A percentile compares a stretch with the other conserved stretches of the same genome.
Conservation (phyloP, 2,888 invertebrate species). For the Tachystola acroxantha region DNA sequence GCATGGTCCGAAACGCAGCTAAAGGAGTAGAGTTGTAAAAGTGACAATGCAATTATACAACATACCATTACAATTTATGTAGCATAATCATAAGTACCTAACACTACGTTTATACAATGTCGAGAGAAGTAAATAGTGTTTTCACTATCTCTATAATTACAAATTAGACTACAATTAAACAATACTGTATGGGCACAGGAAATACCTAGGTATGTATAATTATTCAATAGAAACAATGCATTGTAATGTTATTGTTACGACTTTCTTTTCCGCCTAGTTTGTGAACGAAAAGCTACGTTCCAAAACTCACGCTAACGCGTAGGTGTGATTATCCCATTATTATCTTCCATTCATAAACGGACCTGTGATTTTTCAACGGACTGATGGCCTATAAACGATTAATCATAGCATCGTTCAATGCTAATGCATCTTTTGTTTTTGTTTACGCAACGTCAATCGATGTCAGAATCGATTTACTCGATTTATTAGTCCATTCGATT, state of each 20-base stretch:
- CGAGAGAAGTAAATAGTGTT: too few species aligned
- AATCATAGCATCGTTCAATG: constrained; percentile 47
- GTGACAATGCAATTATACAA: background rate
- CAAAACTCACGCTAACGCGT: constrained; percentile 17
- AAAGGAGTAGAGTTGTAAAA: background rate
- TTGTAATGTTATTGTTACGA: constrained; percentile 24
- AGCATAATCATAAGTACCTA: background rate
- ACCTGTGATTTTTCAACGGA: constrained; percentile 34
- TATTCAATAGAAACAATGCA: constrained; percentile 14
- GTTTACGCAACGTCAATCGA: constrained; percentile 50
- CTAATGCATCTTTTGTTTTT: constrained; percentile 63
- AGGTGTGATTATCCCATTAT: constrained; percentile 33
- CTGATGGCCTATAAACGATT: constrained; percentile 34
- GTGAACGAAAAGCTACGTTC: background rate
- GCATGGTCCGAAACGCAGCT: background rate
- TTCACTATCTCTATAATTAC: background rate
- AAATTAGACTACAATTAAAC: constrained; percentile 2
- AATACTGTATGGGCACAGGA: constrained; percentile 8
- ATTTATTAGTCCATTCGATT: constrained; percentile 6
- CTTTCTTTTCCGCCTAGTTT: constrained; percentile 9
- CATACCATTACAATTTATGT: background rate
- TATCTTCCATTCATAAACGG: constrained; percentile 39
- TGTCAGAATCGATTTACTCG: constrained; percentile 14
- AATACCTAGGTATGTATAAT: too few species aligned
- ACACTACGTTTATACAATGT: background rate